Base-by-base conservation (phyloP, 1,140 invertebrate species). In the Coenobita brevimanus region DNA sequence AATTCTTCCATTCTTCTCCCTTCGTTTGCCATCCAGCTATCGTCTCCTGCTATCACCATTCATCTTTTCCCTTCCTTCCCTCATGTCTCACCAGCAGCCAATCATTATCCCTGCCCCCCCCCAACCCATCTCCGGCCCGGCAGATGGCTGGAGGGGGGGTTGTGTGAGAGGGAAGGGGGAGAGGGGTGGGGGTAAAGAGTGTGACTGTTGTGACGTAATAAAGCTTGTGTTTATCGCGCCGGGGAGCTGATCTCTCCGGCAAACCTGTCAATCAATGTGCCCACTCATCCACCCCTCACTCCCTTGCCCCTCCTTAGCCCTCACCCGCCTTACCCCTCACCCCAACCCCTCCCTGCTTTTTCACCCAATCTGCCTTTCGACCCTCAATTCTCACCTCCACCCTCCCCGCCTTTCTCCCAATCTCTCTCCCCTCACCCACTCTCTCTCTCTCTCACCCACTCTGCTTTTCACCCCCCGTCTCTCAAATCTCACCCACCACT, bases 121-220 rank as follows among this genome's bases (percentile, higher is more conserved):
- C 82, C 50, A 33, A 6, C 15, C 79, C 24, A 10, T 24, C 15
- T 38, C 41, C 57, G 13, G 27, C 21, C 76, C 41, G 13, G 30
- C 62, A 71, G 64, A 71, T 69, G 80, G 41, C 36, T 17, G 30
- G 50, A 36, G 36, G 8, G n/a, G n/a, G n/a, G n/a, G n/a, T n/a
- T n/a, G n/a, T n/a, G n/a, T n/a, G n/a, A n/a, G n/a, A n/a, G n/a
- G n/a, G n/a, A n/a, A n/a, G n/a, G n/a, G n/a, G n/a, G n/a, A n/a
- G n/a, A n/a, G n/a, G n/a, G 79, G 1, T 30, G 43, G 17, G 38
- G 50, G 62, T 82, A 82, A 82, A 82, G 38, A 27, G 62, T 69
- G 64, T 64, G 38, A 69, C 62, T 85, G 82, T 85, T 85, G 71
- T 85, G 82, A 85, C 82, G 82, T 21, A 41, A 76, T 38, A 75